These are phyloP conservation scores for Botia almorhae DNA, from an alignment of 2,797 vertebrate genomes.

Conservation along the genomic window DNA sequence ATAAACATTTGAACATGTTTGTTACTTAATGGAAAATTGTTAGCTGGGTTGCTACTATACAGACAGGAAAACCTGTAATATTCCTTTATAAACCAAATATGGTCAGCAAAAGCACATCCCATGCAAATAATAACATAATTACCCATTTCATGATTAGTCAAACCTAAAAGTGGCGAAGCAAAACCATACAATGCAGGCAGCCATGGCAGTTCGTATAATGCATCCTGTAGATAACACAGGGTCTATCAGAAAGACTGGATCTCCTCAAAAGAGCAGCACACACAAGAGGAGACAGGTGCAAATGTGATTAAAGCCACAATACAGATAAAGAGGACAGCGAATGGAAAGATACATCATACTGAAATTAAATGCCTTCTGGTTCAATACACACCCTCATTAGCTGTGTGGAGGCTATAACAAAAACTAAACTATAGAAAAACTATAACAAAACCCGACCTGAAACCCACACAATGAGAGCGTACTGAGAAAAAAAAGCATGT, in stretches of 20 bases:
- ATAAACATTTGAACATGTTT: too few species aligned
- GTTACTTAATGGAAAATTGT: too few species aligned
- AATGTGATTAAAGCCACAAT: slow-evolving; percentile 75
- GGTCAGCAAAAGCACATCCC: background rate
- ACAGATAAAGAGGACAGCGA: slow-evolving; percentile 69
- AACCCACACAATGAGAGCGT: slow-evolving; percentile 46
- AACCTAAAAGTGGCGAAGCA: background rate
- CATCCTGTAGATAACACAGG: slow-evolving; percentile 56
- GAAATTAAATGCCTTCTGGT: slow-evolving; percentile 61
- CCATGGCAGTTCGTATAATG: slow-evolving; percentile 24
- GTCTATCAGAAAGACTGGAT: slow-evolving; percentile 71
- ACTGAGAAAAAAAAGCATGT: slow-evolving; percentile 41
- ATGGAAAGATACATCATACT: slow-evolving; percentile 68
- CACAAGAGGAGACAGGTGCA: slow-evolving; percentile 78
- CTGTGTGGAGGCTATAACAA: slow-evolving; percentile 58
- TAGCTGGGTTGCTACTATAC: too few species aligned
- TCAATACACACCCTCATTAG: slow-evolving; percentile 74
- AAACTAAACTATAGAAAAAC: slow-evolving; percentile 65
- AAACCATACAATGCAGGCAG: slow-evolving; percentile 10
- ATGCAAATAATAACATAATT: slow-evolving; percentile 1
- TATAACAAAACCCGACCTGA: slow-evolving; percentile 63
- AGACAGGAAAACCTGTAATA: too few species aligned
- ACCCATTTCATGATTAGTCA: slow-evolving; percentile 23
- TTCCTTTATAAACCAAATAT: slow-evolving; percentile 4
- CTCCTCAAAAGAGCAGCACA: slow-evolving; percentile 62